These are phyloP conservation scores for Drosophila mulleri DNA, from an alignment of 2,888 invertebrate genomes.

Conservation along the genomic window DNA sequence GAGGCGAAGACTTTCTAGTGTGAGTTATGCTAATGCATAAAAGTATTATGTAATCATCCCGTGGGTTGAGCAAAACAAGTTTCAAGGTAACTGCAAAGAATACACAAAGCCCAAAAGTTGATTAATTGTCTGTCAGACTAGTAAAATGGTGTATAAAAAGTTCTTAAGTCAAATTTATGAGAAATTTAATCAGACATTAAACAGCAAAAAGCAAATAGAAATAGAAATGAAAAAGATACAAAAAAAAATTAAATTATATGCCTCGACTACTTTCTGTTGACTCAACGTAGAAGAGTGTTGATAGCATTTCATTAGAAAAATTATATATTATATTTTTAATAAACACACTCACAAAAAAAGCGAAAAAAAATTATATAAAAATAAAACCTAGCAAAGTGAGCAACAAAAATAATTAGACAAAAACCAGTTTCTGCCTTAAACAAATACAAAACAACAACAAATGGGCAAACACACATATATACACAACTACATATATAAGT, in stretches of 20 bases:
- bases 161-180: slow-evolving; percentile 47
- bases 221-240: slow-evolving; percentile 4
- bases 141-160: slow-evolving; percentile 66
- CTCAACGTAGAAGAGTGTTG: slow-evolving; percentile 28
- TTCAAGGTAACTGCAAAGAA: slow-evolving; percentile 14
- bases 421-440: slow-evolving; percentile 72
- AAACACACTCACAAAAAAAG: slow-evolving; percentile 32
- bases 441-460: slow-evolving; percentile 61
- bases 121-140: slow-evolving; percentile 69
- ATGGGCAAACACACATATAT: slow-evolving; percentile 51
- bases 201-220: not conserved
- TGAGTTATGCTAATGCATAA: slow-evolving; percentile 48
- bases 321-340: slow-evolving; percentile 50
- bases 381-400: slow-evolving; percentile 49
- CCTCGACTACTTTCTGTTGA: slow-evolving; percentile 36
- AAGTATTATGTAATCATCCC: slow-evolving; percentile 44
- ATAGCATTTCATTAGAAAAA: slow-evolving; percentile 65
- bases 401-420: slow-evolving; percentile 73
- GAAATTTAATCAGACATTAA: slow-evolving; percentile 39
- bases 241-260: slow-evolving; percentile 17
- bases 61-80: slow-evolving; percentile 39
- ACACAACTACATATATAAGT: slow-evolving; percentile 27
- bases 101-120: slow-evolving; percentile 50
- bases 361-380: slow-evolving; percentile 29
- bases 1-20: slow-evolving; percentile 64